Evolutionary conservation across 2,797 vertebrate species (phyloP).

Genomic region (Poeciliopsis turneri): DNA sequence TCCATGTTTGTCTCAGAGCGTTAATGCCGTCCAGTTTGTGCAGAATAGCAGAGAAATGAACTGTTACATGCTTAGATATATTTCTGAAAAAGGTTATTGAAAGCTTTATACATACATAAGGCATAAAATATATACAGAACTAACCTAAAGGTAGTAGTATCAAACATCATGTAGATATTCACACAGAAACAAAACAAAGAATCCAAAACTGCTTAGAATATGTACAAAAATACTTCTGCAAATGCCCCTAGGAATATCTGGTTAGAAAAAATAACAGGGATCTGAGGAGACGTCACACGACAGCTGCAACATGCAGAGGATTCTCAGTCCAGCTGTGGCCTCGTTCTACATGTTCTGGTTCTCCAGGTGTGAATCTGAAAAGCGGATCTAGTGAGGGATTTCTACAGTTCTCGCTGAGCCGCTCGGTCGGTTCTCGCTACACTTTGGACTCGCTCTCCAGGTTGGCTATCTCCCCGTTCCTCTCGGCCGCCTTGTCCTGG

Average conservation of each 20-base stretch:
- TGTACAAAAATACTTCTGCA: slow-evolving; percentile 87
- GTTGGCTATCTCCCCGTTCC: slow-evolving; percentile 94
- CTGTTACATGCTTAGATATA: slow-evolving; percentile 89
- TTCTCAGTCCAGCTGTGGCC: slow-evolving; percentile 55
- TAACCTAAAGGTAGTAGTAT: slow-evolving; percentile 75
- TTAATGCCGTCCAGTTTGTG: slow-evolving; percentile 80
- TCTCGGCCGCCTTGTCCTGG: slow-evolving; percentile 84
- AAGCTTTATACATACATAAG: slow-evolving; percentile 86
- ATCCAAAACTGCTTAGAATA: slow-evolving; percentile 72
- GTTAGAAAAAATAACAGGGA: slow-evolving; percentile 77
- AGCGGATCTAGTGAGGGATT: slow-evolving; percentile 53
- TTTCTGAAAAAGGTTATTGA: slow-evolving; percentile 80
- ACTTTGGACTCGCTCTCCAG: slow-evolving; percentile 96
- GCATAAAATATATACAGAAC: slow-evolving; percentile 91
- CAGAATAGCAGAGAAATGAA: slow-evolving; percentile 86
- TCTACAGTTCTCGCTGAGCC: slow-evolving; percentile 51
- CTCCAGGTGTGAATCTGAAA: slow-evolving; percentile 55
- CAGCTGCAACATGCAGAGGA: slow-evolving; percentile 75
- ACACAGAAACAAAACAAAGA: slow-evolving; percentile 76
- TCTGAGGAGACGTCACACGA: slow-evolving; percentile 71
- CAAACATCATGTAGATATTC: slow-evolving; percentile 82
- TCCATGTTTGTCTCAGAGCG: slow-evolving; percentile 82
- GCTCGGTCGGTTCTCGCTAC: slow-evolving; percentile 68
- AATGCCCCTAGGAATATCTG: slow-evolving; percentile 79
- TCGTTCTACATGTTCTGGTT: slow-evolving; percentile 40